Evolutionary conservation across 2,888 invertebrate species (phyloP).

Genomic region (Conchocele bisecta): DNA sequence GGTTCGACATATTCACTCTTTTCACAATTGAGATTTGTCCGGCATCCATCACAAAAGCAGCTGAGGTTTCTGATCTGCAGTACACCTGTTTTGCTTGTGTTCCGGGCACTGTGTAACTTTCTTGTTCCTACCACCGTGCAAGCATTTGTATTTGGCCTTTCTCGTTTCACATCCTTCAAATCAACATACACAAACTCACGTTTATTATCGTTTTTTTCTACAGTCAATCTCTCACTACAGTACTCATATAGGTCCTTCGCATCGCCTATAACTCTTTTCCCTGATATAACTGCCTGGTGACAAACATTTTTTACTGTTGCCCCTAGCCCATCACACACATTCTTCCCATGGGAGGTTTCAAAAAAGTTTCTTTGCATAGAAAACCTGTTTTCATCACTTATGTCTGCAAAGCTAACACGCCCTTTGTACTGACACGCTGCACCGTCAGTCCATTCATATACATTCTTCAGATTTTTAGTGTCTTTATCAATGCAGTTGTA

Average conservation of each 20-base stretch:
- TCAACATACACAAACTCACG: no score
- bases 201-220: slow-evolving; percentile 16
- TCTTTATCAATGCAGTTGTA: neutral
- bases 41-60: no score
- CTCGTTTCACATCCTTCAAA: no score
- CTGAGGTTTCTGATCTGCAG: no score
- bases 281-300: slow-evolving; percentile 45
- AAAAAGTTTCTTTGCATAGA: slow-evolving; percentile 52
- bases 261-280: slow-evolving; percentile 39
- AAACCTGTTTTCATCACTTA: neutral
- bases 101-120: no score
- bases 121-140: no score
- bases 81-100: no score
- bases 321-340: slow-evolving; percentile 55
- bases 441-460: slow-evolving; percentile 8
- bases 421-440: slow-evolving; percentile 3
- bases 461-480: neutral
- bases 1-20: no score
- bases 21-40: no score
- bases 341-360: slow-evolving; percentile 54
- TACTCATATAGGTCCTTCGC: slow-evolving; percentile 40
- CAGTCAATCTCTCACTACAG: slow-evolving; percentile 36
- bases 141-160: no score
- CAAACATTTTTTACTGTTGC: slow-evolving; percentile 54
- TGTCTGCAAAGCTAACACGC: slow-evolving; percentile 1